Conservation (phyloP, 2,888 invertebrate genomes). For the Hirtodrosophila histrioides region DNA sequence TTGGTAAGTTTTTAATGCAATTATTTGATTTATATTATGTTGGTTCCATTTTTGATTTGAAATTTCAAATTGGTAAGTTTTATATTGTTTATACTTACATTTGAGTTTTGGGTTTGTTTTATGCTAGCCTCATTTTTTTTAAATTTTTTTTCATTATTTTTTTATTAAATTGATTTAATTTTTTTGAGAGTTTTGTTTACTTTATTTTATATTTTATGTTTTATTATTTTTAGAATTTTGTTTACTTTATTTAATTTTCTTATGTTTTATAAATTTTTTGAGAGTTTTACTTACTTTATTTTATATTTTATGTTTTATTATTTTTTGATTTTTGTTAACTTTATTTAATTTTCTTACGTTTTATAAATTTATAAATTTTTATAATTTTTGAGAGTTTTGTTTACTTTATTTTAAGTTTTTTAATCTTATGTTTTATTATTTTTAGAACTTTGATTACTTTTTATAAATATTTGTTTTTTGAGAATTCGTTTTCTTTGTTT, state of each 20-base stretch:
- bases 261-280: not conserved
- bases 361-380: too few relatives aligned
- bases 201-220: not conserved
- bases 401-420: too few relatives aligned
- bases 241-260: not conserved
- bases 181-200: not conserved
- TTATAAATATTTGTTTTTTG: too few relatives aligned
- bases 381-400: too few relatives aligned
- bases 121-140: not conserved
- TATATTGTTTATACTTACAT: not conserved
- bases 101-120: not conserved
- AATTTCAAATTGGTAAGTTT: conserved; percentile 29
- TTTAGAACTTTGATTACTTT: too few relatives aligned
- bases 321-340: too few relatives aligned
- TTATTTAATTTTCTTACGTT: too few relatives aligned
- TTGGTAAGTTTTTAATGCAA: conserved; percentile 36
- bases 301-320: too few relatives aligned
- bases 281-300: too few relatives aligned
- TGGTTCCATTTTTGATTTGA: conserved; percentile 7
- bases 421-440: too few relatives aligned
- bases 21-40: conserved; percentile 7
- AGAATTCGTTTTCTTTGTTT: too few relatives aligned
- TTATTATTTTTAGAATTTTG: not conserved
- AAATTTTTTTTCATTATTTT: not conserved
- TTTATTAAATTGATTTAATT: too few relatives aligned